Conservation (phyloP, 2,888 invertebrate species). For the Erebia aethiops region DNA sequence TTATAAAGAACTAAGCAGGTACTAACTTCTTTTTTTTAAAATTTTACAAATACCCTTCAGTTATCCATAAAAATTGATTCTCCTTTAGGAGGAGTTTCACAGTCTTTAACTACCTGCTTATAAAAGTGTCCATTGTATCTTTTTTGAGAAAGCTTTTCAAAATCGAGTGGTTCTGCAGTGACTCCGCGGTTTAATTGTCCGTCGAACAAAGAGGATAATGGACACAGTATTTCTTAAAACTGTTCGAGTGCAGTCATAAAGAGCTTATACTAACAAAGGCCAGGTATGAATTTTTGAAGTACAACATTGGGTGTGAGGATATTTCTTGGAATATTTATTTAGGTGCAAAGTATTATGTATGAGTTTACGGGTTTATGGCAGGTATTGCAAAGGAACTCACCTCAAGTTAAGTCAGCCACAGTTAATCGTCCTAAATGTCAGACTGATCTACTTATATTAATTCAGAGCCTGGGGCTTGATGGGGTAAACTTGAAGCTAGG, state of each 20-base stretch:
- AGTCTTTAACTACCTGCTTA: slow-evolving; percentile 38
- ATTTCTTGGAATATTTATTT: slow-evolving; percentile 31
- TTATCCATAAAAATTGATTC: background rate
- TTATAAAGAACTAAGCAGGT: too few relatives aligned
- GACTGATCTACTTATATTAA: too few relatives aligned
- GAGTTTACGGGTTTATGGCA: slow-evolving; percentile 2
- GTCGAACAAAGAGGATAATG: slow-evolving; percentile 34
- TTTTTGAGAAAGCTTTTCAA: slow-evolving; percentile 33
- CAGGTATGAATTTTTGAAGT: slow-evolving; percentile 36
- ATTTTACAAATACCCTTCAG: background rate
- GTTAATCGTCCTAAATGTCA: too few relatives aligned
- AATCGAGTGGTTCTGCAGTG: slow-evolving; percentile 29
- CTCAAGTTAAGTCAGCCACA: background rate
- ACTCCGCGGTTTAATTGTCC: slow-evolving; percentile 35
- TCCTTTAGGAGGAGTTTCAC: background rate
- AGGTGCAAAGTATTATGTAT: slow-evolving; percentile 23
- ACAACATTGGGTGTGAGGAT: slow-evolving; percentile 21
- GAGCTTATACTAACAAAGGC: slow-evolving; percentile 34
- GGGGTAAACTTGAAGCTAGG: too few relatives aligned
- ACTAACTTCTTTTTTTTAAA: background rate
- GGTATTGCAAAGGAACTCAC: slow-evolving; percentile 1
- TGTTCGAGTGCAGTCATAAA: slow-evolving; percentile 32
- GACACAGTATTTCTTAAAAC: slow-evolving; percentile 23
- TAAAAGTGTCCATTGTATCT: slow-evolving; percentile 35
- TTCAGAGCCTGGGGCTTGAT: too few relatives aligned